These are phyloP conservation scores for Philypnodon macrostomus DNA, from an alignment of 2,797 vertebrate genomes.

Conservation along the genomic window DNA sequence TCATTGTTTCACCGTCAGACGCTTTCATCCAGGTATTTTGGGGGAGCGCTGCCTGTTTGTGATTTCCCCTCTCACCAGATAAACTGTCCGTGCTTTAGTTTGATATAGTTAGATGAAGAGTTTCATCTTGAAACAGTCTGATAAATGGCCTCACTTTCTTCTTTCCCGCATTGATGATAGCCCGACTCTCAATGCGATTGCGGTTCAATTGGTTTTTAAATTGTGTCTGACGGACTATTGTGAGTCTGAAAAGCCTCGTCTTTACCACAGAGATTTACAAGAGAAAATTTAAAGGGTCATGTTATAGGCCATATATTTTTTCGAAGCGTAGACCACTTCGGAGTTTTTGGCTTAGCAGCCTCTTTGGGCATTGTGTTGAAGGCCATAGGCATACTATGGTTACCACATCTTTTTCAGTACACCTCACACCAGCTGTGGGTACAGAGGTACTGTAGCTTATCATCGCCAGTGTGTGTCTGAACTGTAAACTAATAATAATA, in stretches of 20 bases:
- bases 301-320: too few relatives aligned
- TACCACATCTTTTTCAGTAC: too few relatives aligned
- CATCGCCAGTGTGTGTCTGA: too few relatives aligned
- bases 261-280: not conserved
- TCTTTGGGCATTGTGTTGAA: too few relatives aligned
- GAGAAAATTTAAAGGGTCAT: too few relatives aligned
- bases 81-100: constrained; percentile 30
- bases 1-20: constrained; percentile 11
- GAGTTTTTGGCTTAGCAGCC: too few relatives aligned
- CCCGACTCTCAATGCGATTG: constrained; percentile 32
- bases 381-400: too few relatives aligned
- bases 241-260: not conserved
- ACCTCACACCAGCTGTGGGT: too few relatives aligned
- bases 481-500: too few relatives aligned
- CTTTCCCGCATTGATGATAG: constrained; percentile 36
- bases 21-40: constrained; percentile 18
- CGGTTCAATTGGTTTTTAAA: constrained; percentile 19
- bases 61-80: constrained; percentile 2
- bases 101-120: constrained; percentile 36
- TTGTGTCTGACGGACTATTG: not conserved
- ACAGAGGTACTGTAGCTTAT: too few relatives aligned
- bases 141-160: constrained; percentile 36
- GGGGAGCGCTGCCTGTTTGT: constrained; percentile 7
- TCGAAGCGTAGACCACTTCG: too few relatives aligned
- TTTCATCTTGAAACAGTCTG: constrained; percentile 46